Base-by-base conservation (phyloP, 1,140 invertebrate genomes). In the Ephestia elutella region DNA sequence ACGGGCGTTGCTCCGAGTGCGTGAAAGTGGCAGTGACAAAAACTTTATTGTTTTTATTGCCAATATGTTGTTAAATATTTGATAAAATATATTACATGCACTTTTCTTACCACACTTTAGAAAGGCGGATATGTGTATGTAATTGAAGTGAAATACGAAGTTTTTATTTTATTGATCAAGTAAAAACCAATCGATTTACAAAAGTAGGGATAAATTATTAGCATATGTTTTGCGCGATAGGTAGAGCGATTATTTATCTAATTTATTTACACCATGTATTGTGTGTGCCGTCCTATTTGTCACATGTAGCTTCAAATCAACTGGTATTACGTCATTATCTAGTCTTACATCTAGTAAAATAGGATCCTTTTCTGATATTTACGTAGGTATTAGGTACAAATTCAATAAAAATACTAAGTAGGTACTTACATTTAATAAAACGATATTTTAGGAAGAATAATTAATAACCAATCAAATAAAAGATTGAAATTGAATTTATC, bases 21-120 rank as follows among this genome's bases (percentile, higher is more conserved):
- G 73, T 69, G 79, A 82, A 82, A 82, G 79, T 59, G 62, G 70
- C 57, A 61, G 72, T 60, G 56, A 51, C 54, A 70, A 62, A n/a
- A 25, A 3, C 21, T 35, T 54, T 63, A 66, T 71, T 72, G 71
- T 71, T 57, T 66, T 49, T 60, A 55, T 60, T 64, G 30, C 30
- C 30, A 32, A 32, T n/a, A n/a, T 32, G 30, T 9, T 32, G 7
- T 32, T 32, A 8, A 32, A 32, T 32, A 32, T 32, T 32, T 32
- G 30, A 32, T 32, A 44, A 44, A 15, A n/a, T 15, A 15, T 15
- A 44, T 15, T 44, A 17, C 13, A 44, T 44, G 38, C 38, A 44
- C 15, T 15, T 44, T 44, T 15, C n/a, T 44, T 44, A 13, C 38
- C 5, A 44, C 15, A n/a, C 5, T 44, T 44, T 15, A 44, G 38